These are phyloP conservation scores for Gymnorhina tibicen DNA, from an alignment of 2,113 vertebrate genomes.

Conservation along the genomic window DNA sequence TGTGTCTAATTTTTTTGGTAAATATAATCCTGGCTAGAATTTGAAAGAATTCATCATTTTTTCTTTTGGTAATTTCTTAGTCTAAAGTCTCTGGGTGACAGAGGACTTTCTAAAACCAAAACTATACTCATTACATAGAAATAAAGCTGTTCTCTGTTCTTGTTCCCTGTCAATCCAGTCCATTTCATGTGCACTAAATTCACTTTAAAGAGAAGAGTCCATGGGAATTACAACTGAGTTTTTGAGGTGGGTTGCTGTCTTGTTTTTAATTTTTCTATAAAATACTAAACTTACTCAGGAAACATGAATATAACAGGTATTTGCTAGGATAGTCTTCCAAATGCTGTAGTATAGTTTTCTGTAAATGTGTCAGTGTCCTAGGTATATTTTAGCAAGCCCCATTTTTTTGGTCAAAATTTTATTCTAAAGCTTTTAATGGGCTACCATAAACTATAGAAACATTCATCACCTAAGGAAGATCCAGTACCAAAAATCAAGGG, in stretches of 20 bases:
- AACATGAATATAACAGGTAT: neutral
- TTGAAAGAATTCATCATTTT: conserved; percentile 16
- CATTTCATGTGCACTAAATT: neutral
- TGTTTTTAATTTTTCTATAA: neutral
- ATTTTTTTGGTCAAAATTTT: neutral
- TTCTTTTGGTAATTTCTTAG: conserved; percentile 12
- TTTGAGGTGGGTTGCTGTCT: neutral
- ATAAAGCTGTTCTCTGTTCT: neutral
- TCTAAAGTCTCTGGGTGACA: neutral
- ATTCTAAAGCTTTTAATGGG: neutral
- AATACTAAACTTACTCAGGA: neutral
- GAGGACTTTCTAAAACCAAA: conserved; percentile 1
- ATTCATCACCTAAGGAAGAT: neutral
- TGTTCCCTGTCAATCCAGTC: neutral
- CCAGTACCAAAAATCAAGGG: neutral
- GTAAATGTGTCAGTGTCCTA: neutral
- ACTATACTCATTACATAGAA: neutral
- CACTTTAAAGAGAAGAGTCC: neutral
- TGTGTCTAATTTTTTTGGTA: neutral
- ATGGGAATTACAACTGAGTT: neutral
- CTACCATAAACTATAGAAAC: neutral
- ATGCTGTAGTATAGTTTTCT: neutral
- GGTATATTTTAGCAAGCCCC: neutral
- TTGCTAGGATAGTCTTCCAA: neutral
- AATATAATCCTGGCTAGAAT: neutral